Percentiles rank a stretch among this genome's conserved stretches.
phyloP scores from a whole-genome alignment of 2,113 vertebrate genomes.

The Paradoxurus hermaphroditus region DNA sequence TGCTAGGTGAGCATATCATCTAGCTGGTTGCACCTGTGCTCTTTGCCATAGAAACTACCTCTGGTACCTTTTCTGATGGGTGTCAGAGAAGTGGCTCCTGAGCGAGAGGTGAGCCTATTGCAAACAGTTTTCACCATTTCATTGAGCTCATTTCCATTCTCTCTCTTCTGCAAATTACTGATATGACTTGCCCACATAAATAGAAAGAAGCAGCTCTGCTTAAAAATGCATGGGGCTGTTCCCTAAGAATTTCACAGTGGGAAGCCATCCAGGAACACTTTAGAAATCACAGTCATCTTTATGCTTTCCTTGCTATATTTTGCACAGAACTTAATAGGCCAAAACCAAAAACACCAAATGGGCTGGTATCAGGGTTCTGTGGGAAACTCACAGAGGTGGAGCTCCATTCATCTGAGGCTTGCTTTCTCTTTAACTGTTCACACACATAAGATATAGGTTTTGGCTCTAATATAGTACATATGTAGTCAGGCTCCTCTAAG shows the following conservation, averaged over 20 bases:
- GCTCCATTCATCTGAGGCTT: neutral
- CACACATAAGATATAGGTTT: neutral
- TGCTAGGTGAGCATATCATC: neutral
- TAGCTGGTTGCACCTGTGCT: neutral
- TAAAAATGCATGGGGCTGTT: constrained; percentile 34
- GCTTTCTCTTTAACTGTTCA: neutral
- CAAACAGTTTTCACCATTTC: constrained; percentile 64
- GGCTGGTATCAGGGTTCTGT: neutral
- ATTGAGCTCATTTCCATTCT: constrained; percentile 32
- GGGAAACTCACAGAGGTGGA: neutral
- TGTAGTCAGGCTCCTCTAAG: neutral
- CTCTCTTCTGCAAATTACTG: constrained; percentile 10
- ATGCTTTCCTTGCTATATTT: constrained; percentile 26
- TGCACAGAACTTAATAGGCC: constrained; percentile 21
- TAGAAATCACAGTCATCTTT: constrained; percentile 28
- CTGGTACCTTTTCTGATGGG: neutral
- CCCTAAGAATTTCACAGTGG: constrained; percentile 35
- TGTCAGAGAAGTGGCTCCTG: neutral
- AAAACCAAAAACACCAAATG: neutral
- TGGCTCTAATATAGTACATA: neutral
- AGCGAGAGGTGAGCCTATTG: neutral
- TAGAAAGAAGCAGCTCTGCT: constrained; percentile 11
- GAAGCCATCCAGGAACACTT: neutral
- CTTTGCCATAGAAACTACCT: neutral
- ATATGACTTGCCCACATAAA: constrained; percentile 47